A percentile compares a stretch with the other conserved stretches of the same genome.
These are phyloP conservation scores for Lepilemur ruficaudatus DNA, from an alignment of 2,797 vertebrate species.

Conservation along the genomic window DNA sequence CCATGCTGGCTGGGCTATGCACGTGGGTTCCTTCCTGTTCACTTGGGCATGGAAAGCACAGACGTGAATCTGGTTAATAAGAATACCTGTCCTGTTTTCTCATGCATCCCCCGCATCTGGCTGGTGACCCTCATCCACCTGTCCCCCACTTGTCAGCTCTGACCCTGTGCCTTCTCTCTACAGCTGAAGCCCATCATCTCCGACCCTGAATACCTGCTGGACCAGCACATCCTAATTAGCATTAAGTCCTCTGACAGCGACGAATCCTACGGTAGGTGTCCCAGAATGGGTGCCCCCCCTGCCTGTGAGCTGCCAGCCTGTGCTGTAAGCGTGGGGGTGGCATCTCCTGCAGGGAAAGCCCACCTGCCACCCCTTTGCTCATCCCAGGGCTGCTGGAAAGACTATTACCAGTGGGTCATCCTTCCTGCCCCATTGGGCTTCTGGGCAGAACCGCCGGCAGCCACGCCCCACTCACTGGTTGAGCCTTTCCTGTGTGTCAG, in stretches of 20 bases:
- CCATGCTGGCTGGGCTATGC: too few relatives aligned
- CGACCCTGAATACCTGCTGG: slow-evolving; percentile 96
- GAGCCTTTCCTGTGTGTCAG: not conserved
- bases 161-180: slow-evolving; percentile 65
- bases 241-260: slow-evolving; percentile 96
- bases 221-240: slow-evolving; percentile 97
- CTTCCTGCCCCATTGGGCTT: rapidly evolving
- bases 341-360: not conserved
- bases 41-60: not conserved
- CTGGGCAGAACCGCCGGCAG: not conserved
- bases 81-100: not conserved
- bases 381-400: not conserved
- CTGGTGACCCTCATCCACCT: not conserved
- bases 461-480: rapidly evolving
- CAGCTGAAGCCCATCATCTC: slow-evolving; percentile 99
- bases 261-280: slow-evolving; percentile 94
- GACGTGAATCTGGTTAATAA: not conserved
- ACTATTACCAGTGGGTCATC: not conserved
- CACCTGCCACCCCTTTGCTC: not conserved
- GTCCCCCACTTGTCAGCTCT: not conserved
- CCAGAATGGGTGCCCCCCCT: rapidly evolving
- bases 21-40: not conserved
- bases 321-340: rapidly evolving
- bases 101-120: not conserved
- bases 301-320: not conserved